These are phyloP conservation scores for Myathropa florea DNA, from an alignment of 2,888 invertebrate species.

Conservation along the genomic window DNA sequence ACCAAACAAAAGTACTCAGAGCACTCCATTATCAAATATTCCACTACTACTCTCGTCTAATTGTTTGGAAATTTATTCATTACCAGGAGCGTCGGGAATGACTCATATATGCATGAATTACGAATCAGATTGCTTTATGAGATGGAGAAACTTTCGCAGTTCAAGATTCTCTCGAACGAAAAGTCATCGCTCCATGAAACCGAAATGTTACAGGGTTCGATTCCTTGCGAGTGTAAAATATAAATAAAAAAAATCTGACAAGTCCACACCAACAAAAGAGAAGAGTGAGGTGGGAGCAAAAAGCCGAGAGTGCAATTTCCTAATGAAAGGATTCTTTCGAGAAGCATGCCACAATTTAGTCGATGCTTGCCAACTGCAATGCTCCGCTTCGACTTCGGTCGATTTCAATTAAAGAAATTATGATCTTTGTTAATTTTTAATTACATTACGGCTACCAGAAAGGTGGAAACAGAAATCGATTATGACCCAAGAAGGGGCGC, in stretches of 20 bases:
- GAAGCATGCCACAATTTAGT: not conserved
- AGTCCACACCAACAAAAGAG: too few species aligned
- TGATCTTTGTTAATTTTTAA: slow-evolving; percentile 49
- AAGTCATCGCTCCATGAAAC: too few species aligned
- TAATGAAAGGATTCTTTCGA: too few species aligned
- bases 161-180: too few species aligned
- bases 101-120: slow-evolving; percentile 46
- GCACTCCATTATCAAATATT: slow-evolving; percentile 27
- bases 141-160: slow-evolving; percentile 38
- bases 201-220: too few species aligned
- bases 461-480: slow-evolving; percentile 7
- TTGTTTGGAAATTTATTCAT: slow-evolving; percentile 59
- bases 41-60: slow-evolving; percentile 24
- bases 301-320: too few species aligned
- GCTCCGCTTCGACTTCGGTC: not conserved
- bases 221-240: too few species aligned
- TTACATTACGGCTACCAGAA: not conserved
- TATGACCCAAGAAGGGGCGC: not conserved
- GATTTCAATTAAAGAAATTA: slow-evolving; percentile 51
- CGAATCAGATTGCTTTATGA: slow-evolving; percentile 38
- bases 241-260: too few species aligned
- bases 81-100: slow-evolving; percentile 22
- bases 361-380: not conserved
- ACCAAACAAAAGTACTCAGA: not conserved
- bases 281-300: too few species aligned